Evolutionary conservation across 2,888 invertebrate genomes (phyloP), one percentile per base, ranked within the genome.

Genomic region (Eristalis pertinax): DNA sequence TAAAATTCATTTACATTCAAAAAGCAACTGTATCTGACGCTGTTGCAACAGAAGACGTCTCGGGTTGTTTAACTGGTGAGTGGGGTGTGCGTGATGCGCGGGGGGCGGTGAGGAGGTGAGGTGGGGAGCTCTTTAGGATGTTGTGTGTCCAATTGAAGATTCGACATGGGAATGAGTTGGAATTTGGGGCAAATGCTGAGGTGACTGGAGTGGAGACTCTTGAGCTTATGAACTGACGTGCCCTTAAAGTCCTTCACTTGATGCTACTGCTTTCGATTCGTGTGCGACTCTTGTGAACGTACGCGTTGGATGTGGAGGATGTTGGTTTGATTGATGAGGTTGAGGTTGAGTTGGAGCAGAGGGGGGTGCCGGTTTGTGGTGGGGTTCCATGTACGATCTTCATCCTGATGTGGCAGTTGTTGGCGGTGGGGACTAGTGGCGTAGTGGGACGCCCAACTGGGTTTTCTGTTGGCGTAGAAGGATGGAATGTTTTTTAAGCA

Each of bases 1-100:
- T 87, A 67, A 87, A 87, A 78, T 87, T 83, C 67, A 75, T 83
- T 86, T 65, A 74, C 24, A 69, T 60, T 64, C 74, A 62, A 64
- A n/a, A 41, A 69, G 38, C 35, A 70, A 69, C 69, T 69, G 60
- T 58, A 67, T 64, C 65, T 50, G 60, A 56, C 19, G 10, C 19
- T 8, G 50, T 50, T 50, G 50, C 50, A 50, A 50, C 50, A 50
- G 50, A 50, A 50, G 50, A 50, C 50, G 50, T 50, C 19, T 8
- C 50, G 50, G 50, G 19, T 10, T 19, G 50, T 19, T 50, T 50
- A 19, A 19, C 50, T 50, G 50, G 19, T 8, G 50, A 19, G n/a
- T 43, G 43, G 0, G 50, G 19, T 43, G 43, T 32, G 38, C 0
- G 38, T n/a, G n/a, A n/a, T n/a, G 5, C 1, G 50, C 0, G 50